Conservation (phyloP, 2,888 invertebrate species). For the Apotomis turbidana region DNA sequence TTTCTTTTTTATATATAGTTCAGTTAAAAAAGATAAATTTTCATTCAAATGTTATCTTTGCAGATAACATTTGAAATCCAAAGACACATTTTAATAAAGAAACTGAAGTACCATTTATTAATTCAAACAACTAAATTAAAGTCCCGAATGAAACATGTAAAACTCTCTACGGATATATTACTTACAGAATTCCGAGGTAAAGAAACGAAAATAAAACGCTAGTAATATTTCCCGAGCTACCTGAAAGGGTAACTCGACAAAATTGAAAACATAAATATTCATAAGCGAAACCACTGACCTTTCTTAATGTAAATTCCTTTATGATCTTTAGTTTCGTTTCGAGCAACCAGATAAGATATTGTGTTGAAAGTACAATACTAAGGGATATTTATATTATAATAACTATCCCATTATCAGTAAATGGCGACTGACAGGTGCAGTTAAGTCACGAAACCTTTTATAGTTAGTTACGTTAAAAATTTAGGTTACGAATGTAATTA, state of each 20-base stretch:
- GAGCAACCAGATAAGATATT: not conserved
- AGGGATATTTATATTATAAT: too few species aligned
- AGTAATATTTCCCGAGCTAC: not conserved
- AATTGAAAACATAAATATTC: constrained; percentile 9
- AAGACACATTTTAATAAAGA: too few species aligned
- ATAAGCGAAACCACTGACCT: constrained; percentile 7
- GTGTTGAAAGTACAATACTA: not conserved
- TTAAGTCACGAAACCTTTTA: too few species aligned
- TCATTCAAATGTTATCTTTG: too few species aligned
- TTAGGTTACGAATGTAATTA: too few species aligned
- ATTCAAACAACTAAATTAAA: not conserved
- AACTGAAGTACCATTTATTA: too few species aligned
- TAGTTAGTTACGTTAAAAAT: too few species aligned
- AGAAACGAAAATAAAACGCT: constrained; percentile 2
- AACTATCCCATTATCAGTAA: too few species aligned
- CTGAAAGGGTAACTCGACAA: not conserved
- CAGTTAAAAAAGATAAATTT: too few species aligned
- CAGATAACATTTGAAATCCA: too few species aligned
- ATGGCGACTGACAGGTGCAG: too few species aligned
- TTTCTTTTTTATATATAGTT: too few species aligned
- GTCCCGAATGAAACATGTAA: not conserved
- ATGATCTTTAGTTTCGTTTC: not conserved
- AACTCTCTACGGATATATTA: not conserved
- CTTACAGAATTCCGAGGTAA: not conserved
- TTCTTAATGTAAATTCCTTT: constrained; percentile 11